Conservation (phyloP, 2,888 invertebrate species). For the Drosophila subquinaria region DNA sequence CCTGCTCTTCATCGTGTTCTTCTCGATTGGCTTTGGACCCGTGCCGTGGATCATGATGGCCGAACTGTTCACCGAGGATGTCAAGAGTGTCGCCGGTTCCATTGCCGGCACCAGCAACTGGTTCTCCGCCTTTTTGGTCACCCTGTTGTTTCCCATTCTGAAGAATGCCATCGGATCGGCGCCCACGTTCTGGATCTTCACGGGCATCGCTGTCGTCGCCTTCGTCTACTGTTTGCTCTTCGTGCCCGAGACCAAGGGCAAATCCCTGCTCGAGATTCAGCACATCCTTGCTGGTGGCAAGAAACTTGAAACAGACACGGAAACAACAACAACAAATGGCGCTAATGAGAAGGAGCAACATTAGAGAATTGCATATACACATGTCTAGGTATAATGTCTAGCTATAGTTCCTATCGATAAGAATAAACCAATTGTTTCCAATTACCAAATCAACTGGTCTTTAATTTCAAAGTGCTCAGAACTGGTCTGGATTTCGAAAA, state of each 20-base stretch:
- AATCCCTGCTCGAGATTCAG: conserved; percentile 80
- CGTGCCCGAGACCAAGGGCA: conserved; percentile 87
- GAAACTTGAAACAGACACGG: background rate
- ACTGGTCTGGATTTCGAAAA: too few species aligned
- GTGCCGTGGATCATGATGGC: conserved; percentile 91
- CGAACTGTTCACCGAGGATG: conserved; percentile 91
- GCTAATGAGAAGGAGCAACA: conserved; percentile 4
- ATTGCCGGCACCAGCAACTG: conserved; percentile 92
- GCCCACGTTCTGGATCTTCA: conserved; percentile 91
- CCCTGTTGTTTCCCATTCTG: conserved; percentile 89
- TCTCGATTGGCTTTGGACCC: conserved; percentile 93
- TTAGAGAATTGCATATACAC: conserved; percentile 8
- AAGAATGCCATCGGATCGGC: conserved; percentile 87
- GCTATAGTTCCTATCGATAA: conserved; percentile 20
- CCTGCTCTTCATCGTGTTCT: conserved; percentile 91
- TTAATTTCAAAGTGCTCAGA: background rate
- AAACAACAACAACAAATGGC: background rate
- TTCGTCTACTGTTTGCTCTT: conserved; percentile 88
- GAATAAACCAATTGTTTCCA: conserved; percentile 8
- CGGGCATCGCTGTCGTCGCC: conserved; percentile 88
- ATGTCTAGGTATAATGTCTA: conserved; percentile 22
- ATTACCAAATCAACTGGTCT: background rate
- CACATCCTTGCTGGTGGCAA: conserved; percentile 56
- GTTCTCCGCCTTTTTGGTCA: conserved; percentile 91
- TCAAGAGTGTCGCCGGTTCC: conserved; percentile 91